phyloP scores from a whole-genome alignment of 1,140 invertebrate species.

The Muscidifurax raptorellus region DNA sequence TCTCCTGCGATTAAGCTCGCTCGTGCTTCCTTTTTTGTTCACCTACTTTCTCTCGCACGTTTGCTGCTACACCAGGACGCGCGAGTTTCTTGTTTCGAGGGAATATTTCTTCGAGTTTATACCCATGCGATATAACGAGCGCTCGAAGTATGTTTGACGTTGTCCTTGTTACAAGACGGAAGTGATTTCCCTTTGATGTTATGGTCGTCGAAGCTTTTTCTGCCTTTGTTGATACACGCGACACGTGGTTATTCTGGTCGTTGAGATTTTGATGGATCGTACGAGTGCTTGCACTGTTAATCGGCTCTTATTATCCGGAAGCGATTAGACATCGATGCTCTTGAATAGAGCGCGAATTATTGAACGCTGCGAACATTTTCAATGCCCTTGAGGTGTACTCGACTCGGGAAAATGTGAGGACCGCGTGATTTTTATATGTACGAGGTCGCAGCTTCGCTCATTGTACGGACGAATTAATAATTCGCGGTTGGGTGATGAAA shows the following conservation, averaged over 20 bases:
- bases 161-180: neutral
- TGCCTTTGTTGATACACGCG: neutral
- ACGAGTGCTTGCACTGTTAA: neutral
- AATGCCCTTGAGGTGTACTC: neutral
- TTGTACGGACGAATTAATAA: neutral
- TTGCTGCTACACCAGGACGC: neutral
- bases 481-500: neutral
- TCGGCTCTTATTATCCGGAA: too few species aligned
- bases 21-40: neutral
- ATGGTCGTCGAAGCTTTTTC: neutral
- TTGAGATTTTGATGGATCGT: neutral
- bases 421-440: neutral
- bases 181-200: slow-evolving; percentile 16
- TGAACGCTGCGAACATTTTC: neutral
- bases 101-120: slow-evolving; percentile 1
- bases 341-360: neutral
- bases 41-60: neutral
- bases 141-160: neutral
- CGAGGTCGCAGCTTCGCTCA: neutral
- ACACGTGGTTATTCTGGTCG: neutral
- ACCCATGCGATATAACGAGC: neutral
- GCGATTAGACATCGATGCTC: too few species aligned
- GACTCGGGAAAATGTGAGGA: neutral
- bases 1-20: neutral
- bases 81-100: neutral